Evolutionary conservation across 2,113 vertebrate species (phyloP).

Genomic region (Odontophorus gujanensis): DNA sequence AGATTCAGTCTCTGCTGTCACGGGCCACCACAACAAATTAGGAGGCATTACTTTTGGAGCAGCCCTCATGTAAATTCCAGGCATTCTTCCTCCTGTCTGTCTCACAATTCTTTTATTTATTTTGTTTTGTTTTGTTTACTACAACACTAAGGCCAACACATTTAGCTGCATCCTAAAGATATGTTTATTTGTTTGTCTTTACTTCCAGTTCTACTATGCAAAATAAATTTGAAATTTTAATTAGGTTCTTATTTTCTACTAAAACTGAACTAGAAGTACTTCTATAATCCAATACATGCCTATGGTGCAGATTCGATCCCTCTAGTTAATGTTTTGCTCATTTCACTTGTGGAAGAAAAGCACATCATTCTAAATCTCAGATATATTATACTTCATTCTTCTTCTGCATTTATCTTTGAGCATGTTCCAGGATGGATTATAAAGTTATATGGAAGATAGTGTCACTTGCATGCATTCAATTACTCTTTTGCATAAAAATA

Average conservation of each 20-base stretch:
- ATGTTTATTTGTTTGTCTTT: background rate
- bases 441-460: background rate
- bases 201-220: background rate
- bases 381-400: background rate
- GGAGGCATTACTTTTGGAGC: too few species aligned
- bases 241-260: background rate
- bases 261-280: background rate
- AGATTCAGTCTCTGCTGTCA: too few species aligned
- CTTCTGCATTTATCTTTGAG: background rate
- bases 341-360: background rate
- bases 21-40: too few species aligned
- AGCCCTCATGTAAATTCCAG: background rate
- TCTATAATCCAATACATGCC: background rate
- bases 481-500: background rate
- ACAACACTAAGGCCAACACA: background rate
- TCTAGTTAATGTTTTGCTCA: background rate
- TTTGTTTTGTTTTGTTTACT: background rate
- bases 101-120: background rate
- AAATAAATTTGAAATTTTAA: background rate
- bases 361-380: background rate
- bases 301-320: background rate
- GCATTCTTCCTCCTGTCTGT: background rate
- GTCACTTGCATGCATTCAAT: background rate
- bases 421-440: background rate
- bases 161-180: background rate